Percentiles rank a stretch among this genome's conserved stretches.
These are phyloP conservation scores for Tetragonula carbonaria DNA, from an alignment of 2,888 invertebrate species.

Conservation along the genomic window DNA sequence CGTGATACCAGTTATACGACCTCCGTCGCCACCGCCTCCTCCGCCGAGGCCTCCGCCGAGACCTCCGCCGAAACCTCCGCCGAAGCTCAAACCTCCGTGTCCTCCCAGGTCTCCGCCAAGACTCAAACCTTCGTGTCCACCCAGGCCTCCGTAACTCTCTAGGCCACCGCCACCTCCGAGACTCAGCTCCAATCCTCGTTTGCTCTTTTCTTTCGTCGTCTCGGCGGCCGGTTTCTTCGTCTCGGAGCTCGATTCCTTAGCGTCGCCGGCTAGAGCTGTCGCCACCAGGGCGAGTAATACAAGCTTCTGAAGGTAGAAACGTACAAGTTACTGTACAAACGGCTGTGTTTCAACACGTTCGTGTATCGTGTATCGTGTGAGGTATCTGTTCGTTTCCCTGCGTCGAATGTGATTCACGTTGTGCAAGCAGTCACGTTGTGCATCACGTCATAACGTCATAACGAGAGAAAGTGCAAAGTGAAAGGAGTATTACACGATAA, in stretches of 20 bases:
- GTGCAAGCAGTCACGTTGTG: background rate
- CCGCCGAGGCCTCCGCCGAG: slow-evolving; percentile 62
- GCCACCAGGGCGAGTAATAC: slow-evolving; percentile 73
- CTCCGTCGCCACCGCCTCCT: slow-evolving; percentile 72
- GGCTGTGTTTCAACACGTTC: too few species aligned
- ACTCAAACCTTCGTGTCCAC: slow-evolving; percentile 55
- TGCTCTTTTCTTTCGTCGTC: slow-evolving; percentile 75
- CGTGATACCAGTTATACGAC: slow-evolving; percentile 78
- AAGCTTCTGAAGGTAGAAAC: slow-evolving; percentile 70
- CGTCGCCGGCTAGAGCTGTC: slow-evolving; percentile 66
- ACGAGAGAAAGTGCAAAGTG: slow-evolving; percentile 27
- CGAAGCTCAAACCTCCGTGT: slow-evolving; percentile 45
- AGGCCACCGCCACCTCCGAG: slow-evolving; percentile 65
- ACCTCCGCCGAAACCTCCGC: slow-evolving; percentile 62
- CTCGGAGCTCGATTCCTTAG: slow-evolving; percentile 49
- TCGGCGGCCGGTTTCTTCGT: slow-evolving; percentile 55
- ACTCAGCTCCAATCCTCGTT: slow-evolving; percentile 79
- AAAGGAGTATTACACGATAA: slow-evolving; percentile 5
- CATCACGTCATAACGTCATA: background rate
- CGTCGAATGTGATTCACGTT: background rate
- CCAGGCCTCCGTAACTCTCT: slow-evolving; percentile 56
- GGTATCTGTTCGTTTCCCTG: background rate
- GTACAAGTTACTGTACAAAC: slow-evolving; percentile 4
- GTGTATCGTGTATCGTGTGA: background rate
- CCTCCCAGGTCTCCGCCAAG: slow-evolving; percentile 61